Evolutionary conservation across 2,888 invertebrate genomes (phyloP).

Genomic region (Luffia ferchaultella): DNA sequence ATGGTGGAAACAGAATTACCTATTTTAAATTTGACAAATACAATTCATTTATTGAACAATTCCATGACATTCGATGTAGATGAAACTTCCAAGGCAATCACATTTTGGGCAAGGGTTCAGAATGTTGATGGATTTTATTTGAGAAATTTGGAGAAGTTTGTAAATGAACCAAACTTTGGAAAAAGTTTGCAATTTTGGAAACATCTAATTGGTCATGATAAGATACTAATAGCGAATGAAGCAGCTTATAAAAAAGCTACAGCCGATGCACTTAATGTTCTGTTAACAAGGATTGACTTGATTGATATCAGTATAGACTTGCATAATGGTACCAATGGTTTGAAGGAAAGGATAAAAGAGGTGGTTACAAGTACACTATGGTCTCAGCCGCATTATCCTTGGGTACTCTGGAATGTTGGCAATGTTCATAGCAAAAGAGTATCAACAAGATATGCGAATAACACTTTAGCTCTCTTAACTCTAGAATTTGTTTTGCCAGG

Average conservation of each 20-base stretch:
- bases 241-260: constrained; percentile 53
- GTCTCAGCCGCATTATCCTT: constrained; percentile 71
- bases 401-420: constrained; percentile 84
- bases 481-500: constrained; percentile 86
- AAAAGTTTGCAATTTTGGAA: constrained; percentile 74
- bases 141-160: constrained; percentile 76
- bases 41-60: constrained; percentile 53
- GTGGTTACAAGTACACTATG: constrained; percentile 68
- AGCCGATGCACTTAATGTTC: constrained; percentile 57
- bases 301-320: constrained; percentile 74
- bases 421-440: constrained; percentile 69
- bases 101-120: constrained; percentile 57
- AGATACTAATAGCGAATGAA: constrained; percentile 74
- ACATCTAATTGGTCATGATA: constrained; percentile 66
- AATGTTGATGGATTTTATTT: constrained; percentile 92
- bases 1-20: constrained; percentile 26
- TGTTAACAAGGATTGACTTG: constrained; percentile 74
- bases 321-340: constrained; percentile 57
- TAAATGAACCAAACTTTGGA: constrained; percentile 66
- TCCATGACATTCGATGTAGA: constrained; percentile 31
- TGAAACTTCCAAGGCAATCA: constrained; percentile 40
- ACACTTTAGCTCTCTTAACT: constrained; percentile 73
- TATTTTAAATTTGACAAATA: constrained; percentile 25
- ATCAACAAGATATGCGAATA: constrained; percentile 65
- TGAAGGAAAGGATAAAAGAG: constrained; percentile 67